Evolutionary conservation across 2,888 invertebrate species (phyloP).

Genomic region (Altica lythri): DNA sequence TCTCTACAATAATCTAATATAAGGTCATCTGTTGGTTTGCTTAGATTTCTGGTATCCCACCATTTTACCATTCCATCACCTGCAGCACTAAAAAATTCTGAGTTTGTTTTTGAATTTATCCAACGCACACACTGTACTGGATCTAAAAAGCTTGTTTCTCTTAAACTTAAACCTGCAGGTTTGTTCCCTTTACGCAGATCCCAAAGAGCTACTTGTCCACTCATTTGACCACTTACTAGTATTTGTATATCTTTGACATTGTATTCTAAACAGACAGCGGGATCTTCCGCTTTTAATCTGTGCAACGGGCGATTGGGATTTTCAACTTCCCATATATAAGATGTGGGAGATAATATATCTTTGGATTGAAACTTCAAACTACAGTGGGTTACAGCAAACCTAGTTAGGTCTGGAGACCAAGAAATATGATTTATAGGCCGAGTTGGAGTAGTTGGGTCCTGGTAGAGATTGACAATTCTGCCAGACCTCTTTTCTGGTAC

Average conservation of each 20-base stretch:
- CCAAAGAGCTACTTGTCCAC: conserved; percentile 83
- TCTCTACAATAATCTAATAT: conserved; percentile 71
- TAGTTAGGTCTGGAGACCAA: conserved; percentile 88
- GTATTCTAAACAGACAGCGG: conserved; percentile 83
- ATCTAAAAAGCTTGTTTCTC: conserved; percentile 86
- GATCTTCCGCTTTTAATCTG: conserved; percentile 74
- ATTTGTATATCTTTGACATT: conserved; percentile 85
- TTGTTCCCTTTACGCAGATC: conserved; percentile 84
- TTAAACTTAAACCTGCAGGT: conserved; percentile 67
- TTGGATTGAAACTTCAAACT: conserved; percentile 75
- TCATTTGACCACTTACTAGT: conserved; percentile 76
- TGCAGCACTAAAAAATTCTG: conserved; percentile 92
- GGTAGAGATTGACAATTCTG: conserved; percentile 85
- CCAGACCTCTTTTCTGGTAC: conserved; percentile 73
- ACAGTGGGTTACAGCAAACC: conserved; percentile 85
- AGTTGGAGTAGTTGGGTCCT: conserved; percentile 70
- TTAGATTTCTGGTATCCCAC: conserved; percentile 78
- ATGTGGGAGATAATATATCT: conserved; percentile 67
- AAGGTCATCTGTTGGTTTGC: conserved; percentile 72
- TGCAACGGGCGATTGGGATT: conserved; percentile 83
- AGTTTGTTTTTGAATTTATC: conserved; percentile 92
- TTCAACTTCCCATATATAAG: conserved; percentile 94
- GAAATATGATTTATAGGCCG: conserved; percentile 81
- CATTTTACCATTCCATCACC: conserved; percentile 90
- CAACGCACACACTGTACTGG: conserved; percentile 86